Conservation (phyloP, 2,888 invertebrate genomes). For the Andrena fulva region DNA sequence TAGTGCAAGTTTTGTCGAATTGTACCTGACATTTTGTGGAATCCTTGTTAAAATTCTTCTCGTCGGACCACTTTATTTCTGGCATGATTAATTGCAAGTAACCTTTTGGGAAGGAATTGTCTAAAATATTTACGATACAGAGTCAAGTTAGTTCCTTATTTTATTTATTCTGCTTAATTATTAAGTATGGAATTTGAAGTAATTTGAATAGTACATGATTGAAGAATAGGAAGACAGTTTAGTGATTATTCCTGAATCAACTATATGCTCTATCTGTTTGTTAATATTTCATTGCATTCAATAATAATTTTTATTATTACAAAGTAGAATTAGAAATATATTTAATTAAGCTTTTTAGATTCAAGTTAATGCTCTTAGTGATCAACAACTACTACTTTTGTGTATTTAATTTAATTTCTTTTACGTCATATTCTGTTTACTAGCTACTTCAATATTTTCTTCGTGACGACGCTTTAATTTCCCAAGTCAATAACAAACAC, state of each 20-base stretch:
- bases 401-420: background rate
- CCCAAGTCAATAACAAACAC: background rate
- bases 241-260: background rate
- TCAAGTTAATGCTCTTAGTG: too few species aligned
- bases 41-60: constrained; percentile 7
- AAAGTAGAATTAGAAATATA: too few species aligned
- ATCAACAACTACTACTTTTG: too few species aligned
- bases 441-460: too few species aligned
- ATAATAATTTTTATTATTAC: too few species aligned
- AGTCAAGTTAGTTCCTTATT: background rate
- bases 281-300: too few species aligned
- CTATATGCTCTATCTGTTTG: too few species aligned
- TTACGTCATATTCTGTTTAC: too few species aligned
- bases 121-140: constrained; percentile 35
- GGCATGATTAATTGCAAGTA: constrained; percentile 13
- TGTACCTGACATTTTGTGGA: constrained; percentile 57
- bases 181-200: background rate
- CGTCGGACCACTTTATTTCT: background rate
- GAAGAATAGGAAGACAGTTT: background rate
- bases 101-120: background rate
- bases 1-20: background rate
- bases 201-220: background rate
- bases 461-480: background rate
- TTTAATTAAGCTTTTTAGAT: too few species aligned
- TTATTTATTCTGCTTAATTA: background rate